Percentiles rank a stretch among this genome's conserved stretches.
Evolutionary conservation across 1,140 invertebrate genomes (phyloP).

Genomic region (Pseudomyrmex cubaensis): DNA sequence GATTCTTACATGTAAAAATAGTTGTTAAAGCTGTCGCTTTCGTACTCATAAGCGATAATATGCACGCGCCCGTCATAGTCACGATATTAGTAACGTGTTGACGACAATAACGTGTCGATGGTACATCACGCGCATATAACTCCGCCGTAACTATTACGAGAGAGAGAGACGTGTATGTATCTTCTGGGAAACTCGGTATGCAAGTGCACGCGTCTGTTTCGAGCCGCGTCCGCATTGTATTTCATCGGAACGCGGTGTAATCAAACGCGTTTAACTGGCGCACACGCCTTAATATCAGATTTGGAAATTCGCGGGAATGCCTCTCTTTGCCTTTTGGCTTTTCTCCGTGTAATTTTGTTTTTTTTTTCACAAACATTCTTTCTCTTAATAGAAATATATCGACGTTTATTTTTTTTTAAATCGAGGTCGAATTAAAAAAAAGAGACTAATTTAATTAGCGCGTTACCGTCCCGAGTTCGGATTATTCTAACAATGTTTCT

Average conservation of each 20-base stretch:
- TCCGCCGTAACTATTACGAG: neutral
- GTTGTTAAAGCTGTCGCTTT: conserved; percentile 33
- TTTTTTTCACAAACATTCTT: no score
- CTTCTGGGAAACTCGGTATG: neutral
- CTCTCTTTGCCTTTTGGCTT: neutral
- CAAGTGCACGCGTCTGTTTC: neutral
- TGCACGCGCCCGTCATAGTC: neutral
- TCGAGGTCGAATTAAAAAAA: no score
- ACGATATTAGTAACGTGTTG: neutral
- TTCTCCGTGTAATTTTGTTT: no score
- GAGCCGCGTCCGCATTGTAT: no score
- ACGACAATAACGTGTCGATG: neutral
- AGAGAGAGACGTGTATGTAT: neutral
- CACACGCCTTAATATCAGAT: neutral
- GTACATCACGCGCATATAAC: neutral
- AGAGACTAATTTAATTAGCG: neutral
- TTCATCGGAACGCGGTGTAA: neutral
- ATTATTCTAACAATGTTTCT: neutral
- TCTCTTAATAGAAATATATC: no score
- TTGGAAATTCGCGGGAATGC: neutral
- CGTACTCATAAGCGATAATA: neutral
- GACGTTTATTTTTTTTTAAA: no score
- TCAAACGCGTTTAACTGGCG: no score
- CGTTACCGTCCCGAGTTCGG: neutral
- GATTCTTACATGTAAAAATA: conserved; percentile 67